Base-by-base conservation (phyloP, 2,888 invertebrate species). In the Parnassius apollo region DNA sequence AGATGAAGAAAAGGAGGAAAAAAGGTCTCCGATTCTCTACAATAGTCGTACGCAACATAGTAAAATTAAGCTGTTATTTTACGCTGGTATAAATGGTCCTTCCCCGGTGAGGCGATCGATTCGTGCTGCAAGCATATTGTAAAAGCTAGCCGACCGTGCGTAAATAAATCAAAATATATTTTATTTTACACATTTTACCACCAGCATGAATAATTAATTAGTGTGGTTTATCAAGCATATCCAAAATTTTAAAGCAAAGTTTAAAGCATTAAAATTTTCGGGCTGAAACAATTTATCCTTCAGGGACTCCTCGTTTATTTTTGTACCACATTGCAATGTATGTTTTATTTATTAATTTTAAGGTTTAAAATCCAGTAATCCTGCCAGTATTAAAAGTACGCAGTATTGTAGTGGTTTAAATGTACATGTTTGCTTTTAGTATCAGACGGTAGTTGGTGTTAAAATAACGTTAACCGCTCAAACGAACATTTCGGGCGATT, bases 401-500 rank as follows among this genome's bases (percentile, higher is more conserved):
- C 53, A 18, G 46, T 35, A 11, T 56, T 44, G 13, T 44, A 58
- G 18, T 35, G 50, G 42, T 51, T 57, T 53, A 57, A 46, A 53
- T 45, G 48, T 53, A 62, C 53, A 62, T 57, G 48, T 22, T 54
- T 18, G 50, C 25, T 54, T 58, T 62, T 58, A 48, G 42, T 54
- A 60, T 62, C 57, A 62, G 57, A 54, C 54, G 58, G 54, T 48
- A 48, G 62, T 18, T 53, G 53, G 54, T 48, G 53, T 57, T 62
- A 13, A 45, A 54, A 58, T 58, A 62, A 57, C 52, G 53, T 53
- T 57, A 13, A 46, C 13, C 58, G 62, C 58, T 58, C 58, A 50
- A 54, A 62, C 35, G 62, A 54, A 62, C 46, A 62, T 58, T 62
- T 58, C 54, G 50, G 44, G 54, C 58, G 62, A 62, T 62, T 62